phyloP scores from a whole-genome alignment of 2,888 invertebrate species.

The Andrena fulva region DNA sequence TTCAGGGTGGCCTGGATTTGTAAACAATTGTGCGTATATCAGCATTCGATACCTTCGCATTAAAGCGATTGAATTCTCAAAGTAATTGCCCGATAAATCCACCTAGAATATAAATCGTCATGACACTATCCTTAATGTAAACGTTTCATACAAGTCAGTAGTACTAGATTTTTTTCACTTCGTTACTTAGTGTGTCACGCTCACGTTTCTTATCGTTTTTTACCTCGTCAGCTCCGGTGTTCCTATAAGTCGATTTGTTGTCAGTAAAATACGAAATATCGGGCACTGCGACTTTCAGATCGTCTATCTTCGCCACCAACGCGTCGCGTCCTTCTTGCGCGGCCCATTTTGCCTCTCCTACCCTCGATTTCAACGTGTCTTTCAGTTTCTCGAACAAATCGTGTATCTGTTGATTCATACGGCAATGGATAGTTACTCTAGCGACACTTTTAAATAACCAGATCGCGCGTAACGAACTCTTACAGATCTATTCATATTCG shows the following conservation, averaged over 20 bases:
- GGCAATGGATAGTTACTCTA: not conserved
- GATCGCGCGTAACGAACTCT: conserved; percentile 14
- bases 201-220: not conserved
- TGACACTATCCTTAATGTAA: not conserved
- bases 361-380: conserved; percentile 63
- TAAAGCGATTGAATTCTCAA: conserved; percentile 71
- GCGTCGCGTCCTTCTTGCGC: conserved; percentile 40
- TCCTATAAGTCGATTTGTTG: conserved; percentile 24
- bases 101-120: conserved; percentile 57
- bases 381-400: conserved; percentile 67
- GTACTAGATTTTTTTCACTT: not conserved
- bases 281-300: conserved; percentile 68
- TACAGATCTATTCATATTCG: conserved; percentile 65
- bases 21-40: conserved; percentile 67
- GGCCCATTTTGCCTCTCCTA: conserved; percentile 63
- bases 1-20: conserved; percentile 61
- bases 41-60: conserved; percentile 69
- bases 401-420: conserved; percentile 58
- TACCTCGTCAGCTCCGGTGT: conserved; percentile 30
- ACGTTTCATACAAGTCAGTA: conserved; percentile 1
- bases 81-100: conserved; percentile 68
- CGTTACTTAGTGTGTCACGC: conserved; percentile 1
- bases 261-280: conserved; percentile 55
- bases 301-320: conserved; percentile 66
- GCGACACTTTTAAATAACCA: conserved; percentile 1